phyloP scores from a whole-genome alignment of 2,113 vertebrate species.

The Brachirus orientalis region DNA sequence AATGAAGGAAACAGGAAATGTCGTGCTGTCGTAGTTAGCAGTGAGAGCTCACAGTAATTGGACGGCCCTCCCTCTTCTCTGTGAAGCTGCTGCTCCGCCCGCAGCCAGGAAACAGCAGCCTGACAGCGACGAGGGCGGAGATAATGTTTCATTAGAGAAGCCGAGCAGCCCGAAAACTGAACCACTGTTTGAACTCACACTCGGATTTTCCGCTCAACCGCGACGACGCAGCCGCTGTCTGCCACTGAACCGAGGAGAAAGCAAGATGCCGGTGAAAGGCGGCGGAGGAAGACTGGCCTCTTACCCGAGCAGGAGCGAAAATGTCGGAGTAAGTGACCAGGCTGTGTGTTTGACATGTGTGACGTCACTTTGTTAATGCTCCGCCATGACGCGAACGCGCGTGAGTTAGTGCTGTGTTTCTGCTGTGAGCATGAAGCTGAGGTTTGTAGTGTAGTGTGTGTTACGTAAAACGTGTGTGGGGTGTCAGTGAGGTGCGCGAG shows the following conservation, averaged over 20 bases:
- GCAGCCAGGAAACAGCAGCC: constrained; percentile 10
- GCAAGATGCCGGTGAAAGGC: constrained; percentile 78
- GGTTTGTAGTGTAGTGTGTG: no score
- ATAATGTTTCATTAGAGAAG: constrained; percentile 17
- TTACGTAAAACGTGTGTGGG: not conserved
- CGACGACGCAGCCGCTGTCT: not conserved
- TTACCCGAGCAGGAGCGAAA: constrained; percentile 66
- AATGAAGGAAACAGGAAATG: no score
- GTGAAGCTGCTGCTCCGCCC: constrained; percentile 2
- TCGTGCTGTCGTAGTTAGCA: not conserved
- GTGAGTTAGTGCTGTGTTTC: no score
- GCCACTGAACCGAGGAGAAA: not conserved
- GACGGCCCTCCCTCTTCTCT: constrained; percentile 45
- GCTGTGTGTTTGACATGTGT: not conserved
- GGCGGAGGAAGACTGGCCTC: constrained; percentile 69
- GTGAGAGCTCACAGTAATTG: not conserved
- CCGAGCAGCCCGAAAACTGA: not conserved
- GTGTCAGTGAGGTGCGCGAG: constrained; percentile 13
- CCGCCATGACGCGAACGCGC: no score
- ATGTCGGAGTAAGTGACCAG: constrained; percentile 69
- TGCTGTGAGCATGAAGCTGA: no score
- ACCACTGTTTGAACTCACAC: not conserved
- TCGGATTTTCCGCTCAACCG: not conserved
- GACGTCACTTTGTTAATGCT: not conserved
- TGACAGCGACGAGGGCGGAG: constrained; percentile 40